Percentiles rank a stretch among this genome's conserved stretches.
Evolutionary conservation across 2,113 vertebrate species (phyloP).

Genomic region (Podocnemis expansa): DNA sequence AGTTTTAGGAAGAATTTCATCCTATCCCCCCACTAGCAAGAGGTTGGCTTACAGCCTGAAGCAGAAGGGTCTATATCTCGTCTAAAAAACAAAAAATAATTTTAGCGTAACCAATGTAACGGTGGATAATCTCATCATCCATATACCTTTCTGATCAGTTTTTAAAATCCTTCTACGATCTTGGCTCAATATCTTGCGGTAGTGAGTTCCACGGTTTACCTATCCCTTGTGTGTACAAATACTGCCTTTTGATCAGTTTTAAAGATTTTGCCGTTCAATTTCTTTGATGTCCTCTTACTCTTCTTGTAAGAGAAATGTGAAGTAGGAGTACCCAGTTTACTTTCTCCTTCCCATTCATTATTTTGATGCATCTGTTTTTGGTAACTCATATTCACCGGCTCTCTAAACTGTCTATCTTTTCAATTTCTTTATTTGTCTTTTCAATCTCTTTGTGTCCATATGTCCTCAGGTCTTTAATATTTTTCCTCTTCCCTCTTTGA

Average conservation of each 20-base stretch:
- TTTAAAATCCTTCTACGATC: not conserved
- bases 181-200: not conserved
- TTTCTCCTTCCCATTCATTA: not conserved
- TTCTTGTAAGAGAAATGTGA: not conserved
- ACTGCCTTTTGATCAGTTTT: conserved; percentile 3
- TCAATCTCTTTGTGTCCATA: not conserved
- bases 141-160: not conserved
- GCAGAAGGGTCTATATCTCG: not conserved
- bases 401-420: not conserved
- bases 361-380: not conserved
- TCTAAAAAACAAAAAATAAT: conserved; percentile 26
- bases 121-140: conserved; percentile 28
- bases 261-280: not conserved
- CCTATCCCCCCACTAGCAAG: not conserved
- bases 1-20: not conserved
- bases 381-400: not conserved
- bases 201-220: conserved; percentile 9
- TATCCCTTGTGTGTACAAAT: not conserved
- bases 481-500: not conserved
- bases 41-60: not conserved
- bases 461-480: fast-evolving
- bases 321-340: not conserved
- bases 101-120: conserved; percentile 12
- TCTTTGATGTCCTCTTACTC: not conserved
- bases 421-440: not conserved